Base-by-base conservation (phyloP, 2,888 invertebrate species). In the Tuberolachnus salignus region DNA sequence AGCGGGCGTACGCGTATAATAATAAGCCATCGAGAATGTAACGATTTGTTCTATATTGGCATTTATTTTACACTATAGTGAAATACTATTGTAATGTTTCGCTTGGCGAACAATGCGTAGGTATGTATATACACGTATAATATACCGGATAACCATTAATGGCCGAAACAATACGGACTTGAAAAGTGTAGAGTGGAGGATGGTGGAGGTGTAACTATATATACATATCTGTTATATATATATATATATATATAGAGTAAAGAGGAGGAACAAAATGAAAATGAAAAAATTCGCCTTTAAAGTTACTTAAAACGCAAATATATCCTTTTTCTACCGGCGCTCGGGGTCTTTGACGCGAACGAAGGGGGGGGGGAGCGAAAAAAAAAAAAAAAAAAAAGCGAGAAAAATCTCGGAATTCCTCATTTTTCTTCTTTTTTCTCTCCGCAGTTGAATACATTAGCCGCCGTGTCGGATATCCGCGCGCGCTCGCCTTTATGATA, bases 231-330 rank as follows among this genome's bases (percentile, higher is more conserved):
- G 19, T 10, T 4, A 34, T 34, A 34, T n/a, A 42, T 42, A 61
- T 13, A 8, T 4, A 34, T 34, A 34, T n/a, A 42, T 42, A 61
- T 13, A 8, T 23, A 14, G 4, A 26, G 16, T 26, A 42, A 13
- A 53, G 49, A 26, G 16, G 49, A 26, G 26, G 3, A 14, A 14
- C 1, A 53, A 10, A 8, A 14, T 19, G 6, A 6, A 6, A 34
- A 34, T 34, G 6, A 51, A 64, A 64, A 66, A 75, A 55, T 26
- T 51, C 57, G 57, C 74, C 26, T 67, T 75, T 67, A 57, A 26
- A 75, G 66, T 75, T 57, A 51, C 66, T 67, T 75, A 57, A 75
- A 66, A 75, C 75, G 46, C 57, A 67, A 75, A 75, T 75, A 57
- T 67, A 75, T 73, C 73, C 63, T 53, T 73, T 53, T 73, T 73